Evolutionary conservation across 2,797 vertebrate species (phyloP).

Genomic region (Sphenodon punctatus): DNA sequence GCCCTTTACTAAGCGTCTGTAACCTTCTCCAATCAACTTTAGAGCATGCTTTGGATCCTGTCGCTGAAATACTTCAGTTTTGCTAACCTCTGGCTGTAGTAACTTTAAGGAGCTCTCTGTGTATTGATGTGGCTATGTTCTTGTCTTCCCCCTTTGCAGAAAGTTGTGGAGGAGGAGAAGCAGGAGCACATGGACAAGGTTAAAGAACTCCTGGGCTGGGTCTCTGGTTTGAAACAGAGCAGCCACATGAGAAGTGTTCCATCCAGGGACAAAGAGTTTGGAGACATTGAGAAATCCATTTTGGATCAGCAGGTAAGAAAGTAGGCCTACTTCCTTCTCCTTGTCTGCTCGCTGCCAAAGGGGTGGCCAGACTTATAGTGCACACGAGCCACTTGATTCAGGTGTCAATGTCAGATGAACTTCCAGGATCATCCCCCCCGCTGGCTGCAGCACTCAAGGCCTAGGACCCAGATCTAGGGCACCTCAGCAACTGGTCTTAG

Average conservation of each 20-base stretch:
- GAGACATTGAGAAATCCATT: slow-evolving; percentile 86
- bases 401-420: no score
- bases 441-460: no score
- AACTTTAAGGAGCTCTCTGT: background rate
- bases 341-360: no score
- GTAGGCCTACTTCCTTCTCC: background rate
- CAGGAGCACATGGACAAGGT: slow-evolving; percentile 91
- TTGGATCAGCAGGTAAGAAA: slow-evolving; percentile 89
- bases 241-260: slow-evolving; percentile 59
- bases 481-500: no score
- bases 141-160: slow-evolving; percentile 73
- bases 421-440: no score
- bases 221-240: slow-evolving; percentile 82
- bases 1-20: no score
- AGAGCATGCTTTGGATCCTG: accelerated
- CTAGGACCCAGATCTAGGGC: no score
- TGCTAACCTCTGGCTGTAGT: background rate
- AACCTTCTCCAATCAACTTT: no score
- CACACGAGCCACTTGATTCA: no score
- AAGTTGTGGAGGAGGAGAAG: slow-evolving; percentile 96
- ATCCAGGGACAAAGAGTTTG: slow-evolving; percentile 63
- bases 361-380: no score
- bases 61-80: accelerated
- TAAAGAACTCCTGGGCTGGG: slow-evolving; percentile 91
- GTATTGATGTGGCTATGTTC: background rate